Conservation (phyloP, 2,113 vertebrate genomes). For the Acanthisitta chloris region DNA sequence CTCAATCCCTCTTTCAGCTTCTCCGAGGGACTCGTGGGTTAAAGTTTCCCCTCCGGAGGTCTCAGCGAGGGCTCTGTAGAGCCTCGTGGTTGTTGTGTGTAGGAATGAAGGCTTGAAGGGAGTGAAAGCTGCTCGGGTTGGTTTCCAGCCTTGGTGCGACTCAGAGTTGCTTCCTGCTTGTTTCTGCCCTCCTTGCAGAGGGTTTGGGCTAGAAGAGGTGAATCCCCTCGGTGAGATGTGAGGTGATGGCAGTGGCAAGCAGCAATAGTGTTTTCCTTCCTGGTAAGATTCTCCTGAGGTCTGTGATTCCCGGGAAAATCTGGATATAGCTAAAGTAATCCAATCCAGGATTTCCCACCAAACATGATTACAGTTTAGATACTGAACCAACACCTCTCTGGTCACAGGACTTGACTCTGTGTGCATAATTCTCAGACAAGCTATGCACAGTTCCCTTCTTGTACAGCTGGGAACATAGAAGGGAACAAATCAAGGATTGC, state of each 20-base stretch:
- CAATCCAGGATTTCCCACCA: neutral
- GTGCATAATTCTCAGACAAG: neutral
- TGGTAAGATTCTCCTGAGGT: rapidly evolving
- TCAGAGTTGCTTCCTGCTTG: neutral
- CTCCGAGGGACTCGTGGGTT: too few species aligned
- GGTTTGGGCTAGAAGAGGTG: rapidly evolving
- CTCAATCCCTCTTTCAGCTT: too few species aligned
- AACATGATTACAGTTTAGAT: rapidly evolving
- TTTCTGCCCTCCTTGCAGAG: rapidly evolving
- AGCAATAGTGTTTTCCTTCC: rapidly evolving
- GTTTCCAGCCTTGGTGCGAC: too few species aligned
- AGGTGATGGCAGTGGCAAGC: rapidly evolving
- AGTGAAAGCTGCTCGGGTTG: too few species aligned
- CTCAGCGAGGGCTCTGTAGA: too few species aligned
- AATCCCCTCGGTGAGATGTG: rapidly evolving
- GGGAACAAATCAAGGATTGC: neutral
- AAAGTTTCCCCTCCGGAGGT: too few species aligned
- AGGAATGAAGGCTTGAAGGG: rapidly evolving
- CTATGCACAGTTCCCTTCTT: neutral
- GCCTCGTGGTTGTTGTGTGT: too few species aligned
- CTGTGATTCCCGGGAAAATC: neutral
- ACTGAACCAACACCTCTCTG: neutral
- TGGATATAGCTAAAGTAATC: neutral
- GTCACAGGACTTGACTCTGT: neutral
- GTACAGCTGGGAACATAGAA: neutral